Evolutionary conservation across 2,797 vertebrate species (phyloP).

Genomic region (Selene dorsalis): DNA sequence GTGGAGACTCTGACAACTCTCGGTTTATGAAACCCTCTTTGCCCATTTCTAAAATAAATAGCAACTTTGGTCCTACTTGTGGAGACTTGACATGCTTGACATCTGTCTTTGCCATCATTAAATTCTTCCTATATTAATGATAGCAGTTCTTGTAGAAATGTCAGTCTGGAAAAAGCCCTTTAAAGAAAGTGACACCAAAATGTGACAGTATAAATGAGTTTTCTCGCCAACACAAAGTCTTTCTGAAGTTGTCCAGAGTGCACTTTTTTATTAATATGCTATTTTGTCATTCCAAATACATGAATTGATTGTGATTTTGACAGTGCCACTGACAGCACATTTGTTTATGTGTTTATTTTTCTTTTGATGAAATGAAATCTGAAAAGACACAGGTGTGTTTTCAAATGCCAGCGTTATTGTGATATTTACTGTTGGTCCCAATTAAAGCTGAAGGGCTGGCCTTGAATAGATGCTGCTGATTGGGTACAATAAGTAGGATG

Average conservation of each 20-base stretch:
- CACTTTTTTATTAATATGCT: conserved; percentile 24
- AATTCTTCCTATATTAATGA: neutral
- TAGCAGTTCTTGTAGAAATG: conserved; percentile 7
- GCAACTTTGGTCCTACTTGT: neutral
- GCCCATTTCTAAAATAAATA: conserved; percentile 5
- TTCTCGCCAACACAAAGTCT: neutral
- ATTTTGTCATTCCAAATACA: conserved; percentile 17
- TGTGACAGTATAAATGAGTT: conserved; percentile 7
- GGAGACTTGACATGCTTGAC: neutral
- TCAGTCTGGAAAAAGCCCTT: conserved; percentile 10
- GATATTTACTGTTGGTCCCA: conserved; percentile 15
- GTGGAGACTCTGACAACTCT: neutral
- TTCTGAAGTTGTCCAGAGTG: conserved; percentile 16
- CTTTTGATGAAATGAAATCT: conserved; percentile 15
- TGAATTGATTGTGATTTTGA: conserved; percentile 12
- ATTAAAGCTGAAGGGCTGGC: conserved; percentile 31
- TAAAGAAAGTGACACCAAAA: conserved; percentile 16
- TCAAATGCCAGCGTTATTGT: neutral
- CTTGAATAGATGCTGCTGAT: neutral
- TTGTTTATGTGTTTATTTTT: conserved; percentile 32
- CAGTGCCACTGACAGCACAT: conserved; percentile 12
- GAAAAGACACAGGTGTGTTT: neutral
- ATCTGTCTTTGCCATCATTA: neutral
- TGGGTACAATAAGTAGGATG: neutral
- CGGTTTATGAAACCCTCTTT: neutral